phyloP scores from a whole-genome alignment of 2,797 vertebrate species.

The Protosalanx chinensis region DNA sequence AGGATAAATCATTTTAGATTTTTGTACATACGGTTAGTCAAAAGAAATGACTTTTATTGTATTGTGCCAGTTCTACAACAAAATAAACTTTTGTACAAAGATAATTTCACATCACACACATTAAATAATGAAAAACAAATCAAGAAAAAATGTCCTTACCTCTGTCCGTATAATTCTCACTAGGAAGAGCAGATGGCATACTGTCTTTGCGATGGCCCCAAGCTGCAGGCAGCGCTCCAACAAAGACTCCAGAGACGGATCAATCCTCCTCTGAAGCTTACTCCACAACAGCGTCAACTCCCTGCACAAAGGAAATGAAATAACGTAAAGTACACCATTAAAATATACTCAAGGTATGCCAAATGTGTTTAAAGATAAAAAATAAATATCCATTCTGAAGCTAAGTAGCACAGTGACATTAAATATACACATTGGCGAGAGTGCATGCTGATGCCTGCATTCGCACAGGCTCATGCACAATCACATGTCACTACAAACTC shows the following conservation, averaged over 20 bases:
- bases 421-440: conserved; percentile 2
- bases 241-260: conserved; percentile 87
- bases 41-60: background rate
- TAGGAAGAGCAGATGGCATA: conserved; percentile 92
- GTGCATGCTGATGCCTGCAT: background rate
- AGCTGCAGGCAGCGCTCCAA: conserved; percentile 96
- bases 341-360: too few species aligned
- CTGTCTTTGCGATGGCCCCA: conserved; percentile 93
- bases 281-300: conserved; percentile 96
- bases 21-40: background rate
- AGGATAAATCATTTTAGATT: background rate
- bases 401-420: background rate
- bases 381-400: too few species aligned
- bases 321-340: too few species aligned
- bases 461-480: conserved; percentile 13
- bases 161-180: conserved; percentile 94
- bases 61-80: background rate
- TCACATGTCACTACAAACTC: background rate
- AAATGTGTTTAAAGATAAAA: too few species aligned
- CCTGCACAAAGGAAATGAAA: conserved; percentile 63
- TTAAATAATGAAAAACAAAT: background rate
- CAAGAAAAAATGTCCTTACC: conserved; percentile 63
- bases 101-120: background rate
- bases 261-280: conserved; percentile 92
- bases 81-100: background rate